Percentiles rank a stretch among this genome's conserved stretches.
phyloP scores from a whole-genome alignment of 1,140 invertebrate genomes.

The Lasaia peninsularis region DNA sequence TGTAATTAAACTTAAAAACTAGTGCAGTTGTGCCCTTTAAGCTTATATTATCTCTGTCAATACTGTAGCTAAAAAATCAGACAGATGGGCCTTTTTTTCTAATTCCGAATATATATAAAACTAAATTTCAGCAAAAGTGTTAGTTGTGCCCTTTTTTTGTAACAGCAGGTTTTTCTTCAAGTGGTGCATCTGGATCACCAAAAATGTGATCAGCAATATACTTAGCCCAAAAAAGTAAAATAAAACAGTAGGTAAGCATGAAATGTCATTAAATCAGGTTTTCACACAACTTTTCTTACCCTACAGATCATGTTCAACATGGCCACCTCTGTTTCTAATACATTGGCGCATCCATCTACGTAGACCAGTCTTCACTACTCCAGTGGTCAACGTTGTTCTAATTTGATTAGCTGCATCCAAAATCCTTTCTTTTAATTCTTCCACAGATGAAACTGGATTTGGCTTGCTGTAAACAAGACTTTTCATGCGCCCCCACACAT shows the following conservation, averaged over 20 bases:
- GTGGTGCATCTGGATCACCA: no score
- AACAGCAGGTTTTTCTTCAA: no score
- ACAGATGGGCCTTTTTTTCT: no score
- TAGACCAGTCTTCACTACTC: no score
- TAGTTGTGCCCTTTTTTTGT: no score
- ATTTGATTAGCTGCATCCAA: constrained; percentile 19
- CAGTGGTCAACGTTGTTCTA: constrained; percentile 14
- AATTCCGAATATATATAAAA: no score
- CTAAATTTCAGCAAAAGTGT: no score
- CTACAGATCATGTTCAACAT: constrained; percentile 21
- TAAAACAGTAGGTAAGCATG: constrained; percentile 16
- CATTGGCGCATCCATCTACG: constrained; percentile 24
- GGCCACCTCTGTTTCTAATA: constrained; percentile 21
- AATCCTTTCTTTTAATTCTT: constrained; percentile 9
- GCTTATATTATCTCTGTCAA: no score
- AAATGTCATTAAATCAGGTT: constrained; percentile 17
- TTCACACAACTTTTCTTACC: constrained; percentile 16
- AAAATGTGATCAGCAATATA: no score
- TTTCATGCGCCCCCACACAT: constrained; percentile 53
- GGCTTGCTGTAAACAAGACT: constrained; percentile 19
- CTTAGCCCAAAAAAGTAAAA: constrained; percentile 18
- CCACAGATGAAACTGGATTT: not conserved
- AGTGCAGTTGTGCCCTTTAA: no score
- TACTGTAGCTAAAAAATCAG: no score
- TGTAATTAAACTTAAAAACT: no score